Base-by-base conservation (phyloP, 1,140 invertebrate species). In the Harpegnathos saltator region DNA sequence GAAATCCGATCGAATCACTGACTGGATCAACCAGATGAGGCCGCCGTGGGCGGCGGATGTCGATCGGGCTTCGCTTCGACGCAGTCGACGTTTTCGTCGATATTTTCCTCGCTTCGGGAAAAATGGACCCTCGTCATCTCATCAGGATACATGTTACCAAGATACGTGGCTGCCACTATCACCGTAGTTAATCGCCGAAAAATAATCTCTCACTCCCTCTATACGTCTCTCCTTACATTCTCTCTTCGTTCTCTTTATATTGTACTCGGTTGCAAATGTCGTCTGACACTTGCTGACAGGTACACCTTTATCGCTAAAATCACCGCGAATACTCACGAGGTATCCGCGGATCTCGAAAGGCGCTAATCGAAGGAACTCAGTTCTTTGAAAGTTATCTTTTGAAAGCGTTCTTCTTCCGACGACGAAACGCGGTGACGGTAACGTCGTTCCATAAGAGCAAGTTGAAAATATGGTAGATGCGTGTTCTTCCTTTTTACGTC, bases 21-120 rank as follows among this genome's bases (percentile, higher is more conserved):
- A 78, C 91, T 92, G 93, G 91, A 91, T 93, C 91, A 93, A 94
- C 92, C 92, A 93, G 91, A 66, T 83, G 48, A 83, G 19, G 77
- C 61, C 62, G 78, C 88, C 81, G 54, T 58, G 44, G 69, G 83
- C 86, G 85, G 85, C 22, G 62, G 90, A 92, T 93, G 62, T 93
- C 91, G 87, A 91, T 93, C 90, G 89, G 89, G 82, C 86, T 87
- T 92, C 88, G 89, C 63, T 66, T 66, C 29, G 38, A 24, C 44
- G 22, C 9, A 33, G 1, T 72, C 52, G 52, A 38, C 61, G 15
- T 59, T 22, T 19, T 54, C 4, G 24, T 65, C 71, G 24, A 68
- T 44, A 68, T 68, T 74, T 58, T 65, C 71, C 48, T 83, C 71
- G 66, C 84, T 83, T 82, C 65, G 87, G 86, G 90, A 93, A 93